Percentiles rank a stretch among this genome's conserved stretches.
Evolutionary conservation across 2,797 vertebrate species (phyloP).

Genomic region (Acomys russatus): DNA sequence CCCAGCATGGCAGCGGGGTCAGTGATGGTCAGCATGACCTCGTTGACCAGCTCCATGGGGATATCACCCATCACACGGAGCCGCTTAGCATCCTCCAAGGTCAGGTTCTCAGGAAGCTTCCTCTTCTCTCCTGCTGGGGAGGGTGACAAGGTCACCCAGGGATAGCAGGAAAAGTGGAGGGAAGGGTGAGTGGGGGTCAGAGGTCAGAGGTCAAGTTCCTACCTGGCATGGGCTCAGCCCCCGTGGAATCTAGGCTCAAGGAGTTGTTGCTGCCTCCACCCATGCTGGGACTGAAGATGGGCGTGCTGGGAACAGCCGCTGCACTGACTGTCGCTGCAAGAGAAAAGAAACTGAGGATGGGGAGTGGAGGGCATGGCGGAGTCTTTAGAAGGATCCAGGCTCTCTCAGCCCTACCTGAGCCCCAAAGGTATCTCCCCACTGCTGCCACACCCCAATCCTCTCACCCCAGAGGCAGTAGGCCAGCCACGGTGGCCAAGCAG

Average conservation of each 20-base stretch:
- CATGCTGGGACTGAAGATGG: conserved; percentile 93
- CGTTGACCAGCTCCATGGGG: conserved; percentile 99
- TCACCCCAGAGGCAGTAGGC: neutral
- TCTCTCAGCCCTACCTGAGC: neutral
- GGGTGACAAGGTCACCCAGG: neutral
- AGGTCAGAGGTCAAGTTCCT: conserved; percentile 22
- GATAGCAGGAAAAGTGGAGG: rapidly evolving
- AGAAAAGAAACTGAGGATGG: rapidly evolving
- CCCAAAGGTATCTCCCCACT: neutral
- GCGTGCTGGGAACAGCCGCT: conserved; percentile 91
- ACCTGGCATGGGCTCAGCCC: conserved; percentile 94
- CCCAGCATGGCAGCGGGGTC: conserved; percentile 99
- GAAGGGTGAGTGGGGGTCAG: neutral
- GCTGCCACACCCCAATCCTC: neutral
- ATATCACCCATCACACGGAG: conserved; percentile 99
- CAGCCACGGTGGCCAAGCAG: neutral
- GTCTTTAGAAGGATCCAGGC: neutral
- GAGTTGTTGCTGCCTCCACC: conserved; percentile 91
- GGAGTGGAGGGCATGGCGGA: no score
- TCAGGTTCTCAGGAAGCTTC: conserved; percentile 96
- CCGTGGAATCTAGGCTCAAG: conserved; percentile 89
- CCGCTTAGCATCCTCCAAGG: conserved; percentile 97
- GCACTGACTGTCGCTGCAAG: conserved; percentile 91
- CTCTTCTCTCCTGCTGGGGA: conserved; percentile 94
- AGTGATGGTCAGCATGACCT: conserved; percentile 99